Percentiles rank a stretch among this genome's conserved stretches.
Evolutionary conservation across 2,888 invertebrate species (phyloP).

Genomic region (Hemicrepidius hirtus): DNA sequence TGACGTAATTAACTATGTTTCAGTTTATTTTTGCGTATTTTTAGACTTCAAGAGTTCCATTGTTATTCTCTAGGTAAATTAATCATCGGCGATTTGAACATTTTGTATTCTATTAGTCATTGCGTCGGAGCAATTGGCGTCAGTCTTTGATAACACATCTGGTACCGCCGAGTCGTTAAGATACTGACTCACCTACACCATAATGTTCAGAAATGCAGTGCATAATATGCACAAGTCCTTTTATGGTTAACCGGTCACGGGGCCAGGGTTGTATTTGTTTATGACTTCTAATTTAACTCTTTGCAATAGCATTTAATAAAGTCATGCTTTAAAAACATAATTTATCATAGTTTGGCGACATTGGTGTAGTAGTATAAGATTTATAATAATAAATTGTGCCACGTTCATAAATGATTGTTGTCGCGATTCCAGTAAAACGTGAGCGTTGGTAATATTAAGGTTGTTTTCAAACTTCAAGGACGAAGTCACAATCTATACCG

Average conservation of each 20-base stretch:
- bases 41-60: too few species aligned
- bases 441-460: too few species aligned
- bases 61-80: too few species aligned
- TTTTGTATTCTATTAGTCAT: constrained; percentile 4
- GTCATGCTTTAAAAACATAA: background rate
- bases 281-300: background rate
- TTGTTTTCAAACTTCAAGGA: too few species aligned
- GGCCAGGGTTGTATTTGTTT: constrained; percentile 35
- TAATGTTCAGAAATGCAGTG: constrained; percentile 23
- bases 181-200: constrained; percentile 34
- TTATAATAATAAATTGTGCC: background rate
- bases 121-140: constrained; percentile 1
- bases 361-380: too few species aligned
- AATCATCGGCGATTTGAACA: too few species aligned
- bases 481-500: too few species aligned
- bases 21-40: too few species aligned
- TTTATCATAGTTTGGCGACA: background rate
- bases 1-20: too few species aligned
- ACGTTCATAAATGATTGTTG: background rate
- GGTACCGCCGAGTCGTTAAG: constrained; percentile 21
- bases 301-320: background rate
- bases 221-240: constrained; percentile 25
- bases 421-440: too few species aligned
- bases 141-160: constrained; percentile 24
- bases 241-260: constrained; percentile 27